Base-by-base conservation (phyloP, 64 coral and sea anemone genomes). In the Cladopsammia gracilis region DNA sequence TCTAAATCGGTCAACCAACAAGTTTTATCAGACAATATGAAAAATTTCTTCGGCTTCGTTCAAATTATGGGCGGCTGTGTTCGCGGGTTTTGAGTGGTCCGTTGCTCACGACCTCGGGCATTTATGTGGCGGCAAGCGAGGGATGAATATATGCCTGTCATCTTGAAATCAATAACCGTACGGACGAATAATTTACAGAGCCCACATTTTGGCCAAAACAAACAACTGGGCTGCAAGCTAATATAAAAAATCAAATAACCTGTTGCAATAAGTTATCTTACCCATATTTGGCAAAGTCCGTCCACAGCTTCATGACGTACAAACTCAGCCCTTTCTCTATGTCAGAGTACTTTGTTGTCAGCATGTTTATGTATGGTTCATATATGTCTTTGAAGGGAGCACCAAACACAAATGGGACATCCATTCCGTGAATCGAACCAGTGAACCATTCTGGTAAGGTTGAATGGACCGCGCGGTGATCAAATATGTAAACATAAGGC, bases 211-310 rank as follows among this genome's bases (percentile, higher is more conserved):
- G 34, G 34, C 34, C 34, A 34, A 34, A 34, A 34, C 34, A 34
- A 34, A 34, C 34, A 34, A 1, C 34, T 34, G 34, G 34, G 34
- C 34, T 34, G 34, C 34, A 34, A 34, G 34, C 34, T 34, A 34
- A 34, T 34, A 34, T 34, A 34, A 34, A 34, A 7, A 57, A 10
- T 57, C 34, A 34, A 34, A 34, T 48, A 44, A 7, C 69, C 8
- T 2, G 34, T 34, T 2, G 34, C 7, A 0, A 43, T 78, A 14
- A 15, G 14, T 16, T 4, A 54, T 7, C 88, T 67, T 78, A 95
- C 89, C 93, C 89, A 25, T 54, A 58, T 59, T 95, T 95, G 23
- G 88, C 88, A 72, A 95, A 95, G 51, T 86, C 50, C 19, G 88
- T 86, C 89, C 93, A 95, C 0, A 91, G 47, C 46, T 90, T 79